These are phyloP conservation scores for Columba guinea DNA, from an alignment of 2,797 vertebrate species.

Conservation along the genomic window DNA sequence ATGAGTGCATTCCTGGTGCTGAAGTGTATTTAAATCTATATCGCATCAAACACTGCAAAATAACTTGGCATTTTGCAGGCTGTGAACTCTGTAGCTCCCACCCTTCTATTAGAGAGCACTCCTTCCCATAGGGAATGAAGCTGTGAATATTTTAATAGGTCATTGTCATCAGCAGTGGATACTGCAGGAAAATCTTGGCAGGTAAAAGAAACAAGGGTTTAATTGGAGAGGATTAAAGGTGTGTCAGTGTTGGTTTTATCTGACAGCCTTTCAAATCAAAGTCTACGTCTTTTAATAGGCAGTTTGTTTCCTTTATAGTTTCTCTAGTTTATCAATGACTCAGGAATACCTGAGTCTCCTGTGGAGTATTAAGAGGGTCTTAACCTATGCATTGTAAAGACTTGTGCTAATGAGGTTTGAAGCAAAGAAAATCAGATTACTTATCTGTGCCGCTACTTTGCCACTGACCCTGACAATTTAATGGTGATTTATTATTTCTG, in stretches of 20 bases:
- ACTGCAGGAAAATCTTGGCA: not conserved
- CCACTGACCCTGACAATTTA: conserved; percentile 22
- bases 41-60: not conserved
- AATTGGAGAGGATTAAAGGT: conserved; percentile 40
- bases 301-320: not conserved
- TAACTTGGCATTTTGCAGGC: not conserved
- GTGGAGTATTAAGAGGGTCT: conserved; percentile 4
- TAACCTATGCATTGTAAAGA: conserved; percentile 32
- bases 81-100: not conserved
- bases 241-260: conserved; percentile 19
- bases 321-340: conserved; percentile 30
- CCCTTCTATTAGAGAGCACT: not conserved
- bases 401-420: conserved; percentile 22
- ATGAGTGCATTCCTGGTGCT: not conserved
- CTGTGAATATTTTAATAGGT: conserved; percentile 8
- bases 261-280: conserved; percentile 3
- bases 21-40: not conserved
- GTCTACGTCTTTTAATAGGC: not conserved
- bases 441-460: conserved; percentile 26
- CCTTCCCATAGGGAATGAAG: not conserved
- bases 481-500: conserved; percentile 55
- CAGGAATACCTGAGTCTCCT: not conserved
- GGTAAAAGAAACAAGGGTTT: conserved; percentile 2
- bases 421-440: conserved; percentile 46
- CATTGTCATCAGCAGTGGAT: not conserved